Base-by-base conservation (phyloP, 2,888 invertebrate genomes). In the Polydesmus complanatus region DNA sequence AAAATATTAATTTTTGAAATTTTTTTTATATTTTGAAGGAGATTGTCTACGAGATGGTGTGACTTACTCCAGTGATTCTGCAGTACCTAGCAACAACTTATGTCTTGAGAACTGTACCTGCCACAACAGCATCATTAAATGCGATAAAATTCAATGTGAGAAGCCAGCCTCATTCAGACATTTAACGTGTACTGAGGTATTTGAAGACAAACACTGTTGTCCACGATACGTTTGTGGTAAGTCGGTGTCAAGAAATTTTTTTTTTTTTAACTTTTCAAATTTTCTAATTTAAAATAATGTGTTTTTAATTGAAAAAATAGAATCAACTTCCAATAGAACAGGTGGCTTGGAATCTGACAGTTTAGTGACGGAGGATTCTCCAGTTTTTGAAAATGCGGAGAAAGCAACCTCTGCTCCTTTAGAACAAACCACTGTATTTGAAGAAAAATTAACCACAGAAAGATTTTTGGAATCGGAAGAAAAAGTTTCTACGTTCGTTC, bases 51-150 rank as follows among this genome's bases (percentile, higher is more conserved):
- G 62, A 14, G 57, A 64, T 27, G 65, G 63, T 8, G 55, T 58
- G 25, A 61, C 61, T 18, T 67, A 66, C 27, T 3, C 49, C 2
- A 58, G 64, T 27, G 62, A 61, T 2, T 62, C 64, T 5, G 27
- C 61, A 18, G 61, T 67, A 27, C 65, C 64, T 1, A 62, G 61
- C 19, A 53, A 23, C 14, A 62, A 65, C 52, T 56, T 63, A n/a
- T 67, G 67, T 60, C 58, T 59, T 3, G 62, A 62, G n/a, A 57
- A 61, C 25, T 63, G 63, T 27, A 27, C 55, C 2, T 63, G 63
- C 27, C n/a, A 47, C 11, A 61, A 56, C 59, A 63, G 63, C 49
- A 21, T 63, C 3, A 55, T 59, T 27, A 25, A 21, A 14, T 63
- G 63, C 25, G 49, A 51, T 2, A 57, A 58, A 21, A 51, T 63